Conservation (phyloP, 2,797 vertebrate species). For the Peromyscus eremicus region DNA sequence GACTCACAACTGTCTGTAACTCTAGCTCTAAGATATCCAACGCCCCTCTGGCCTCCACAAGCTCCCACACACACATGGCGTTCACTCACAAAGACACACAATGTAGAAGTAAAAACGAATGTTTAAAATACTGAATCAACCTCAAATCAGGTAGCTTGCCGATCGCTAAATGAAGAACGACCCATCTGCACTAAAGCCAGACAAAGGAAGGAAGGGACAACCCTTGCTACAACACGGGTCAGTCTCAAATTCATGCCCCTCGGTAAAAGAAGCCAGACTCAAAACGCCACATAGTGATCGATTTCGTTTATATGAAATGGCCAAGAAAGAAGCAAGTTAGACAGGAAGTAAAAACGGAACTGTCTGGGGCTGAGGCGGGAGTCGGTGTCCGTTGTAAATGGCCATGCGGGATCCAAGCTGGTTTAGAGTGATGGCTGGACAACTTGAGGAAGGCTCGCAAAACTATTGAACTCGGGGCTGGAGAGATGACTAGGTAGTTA, state of each 20-base stretch:
- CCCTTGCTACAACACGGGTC: fast-evolving
- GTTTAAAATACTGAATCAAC: not conserved
- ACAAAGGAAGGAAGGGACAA: not conserved
- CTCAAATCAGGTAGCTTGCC: not conserved
- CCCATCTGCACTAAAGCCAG: not conserved
- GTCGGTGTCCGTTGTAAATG: not conserved
- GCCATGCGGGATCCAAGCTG: not conserved
- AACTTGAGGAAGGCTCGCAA: not conserved
- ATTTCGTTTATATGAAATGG: not conserved
- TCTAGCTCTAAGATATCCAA: not conserved
- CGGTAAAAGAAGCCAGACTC: not conserved
- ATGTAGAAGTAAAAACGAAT: not conserved
- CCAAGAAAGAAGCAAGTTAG: not conserved
- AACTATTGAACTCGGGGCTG: not conserved
- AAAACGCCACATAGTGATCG: not conserved
- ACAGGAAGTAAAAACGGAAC: not conserved
- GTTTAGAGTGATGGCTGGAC: not conserved
- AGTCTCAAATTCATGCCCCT: not conserved
- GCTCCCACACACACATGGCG: not conserved
- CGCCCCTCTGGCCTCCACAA: not conserved
- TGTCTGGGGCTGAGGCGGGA: not conserved
- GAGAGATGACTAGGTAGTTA: not conserved
- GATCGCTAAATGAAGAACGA: not conserved
- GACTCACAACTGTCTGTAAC: not conserved
- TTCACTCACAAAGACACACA: not conserved